A percentile compares a stretch with the other conserved stretches of the same genome.
These are phyloP conservation scores for Falco columbarius DNA, from an alignment of 2,797 vertebrate species.

Conservation along the genomic window DNA sequence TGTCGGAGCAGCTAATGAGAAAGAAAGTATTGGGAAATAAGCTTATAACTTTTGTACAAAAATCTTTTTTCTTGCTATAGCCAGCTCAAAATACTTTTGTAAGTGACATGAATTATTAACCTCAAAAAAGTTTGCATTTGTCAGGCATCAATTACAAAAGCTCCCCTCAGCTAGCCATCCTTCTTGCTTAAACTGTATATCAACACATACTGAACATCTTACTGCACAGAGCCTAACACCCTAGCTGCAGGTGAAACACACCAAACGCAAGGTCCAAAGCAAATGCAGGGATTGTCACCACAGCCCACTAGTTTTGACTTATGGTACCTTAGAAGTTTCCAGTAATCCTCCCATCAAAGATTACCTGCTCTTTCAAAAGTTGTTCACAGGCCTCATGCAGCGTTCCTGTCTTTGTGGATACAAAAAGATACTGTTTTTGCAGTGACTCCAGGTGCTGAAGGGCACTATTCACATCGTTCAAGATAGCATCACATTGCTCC, in stretches of 20 bases:
- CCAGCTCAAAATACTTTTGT: not conserved
- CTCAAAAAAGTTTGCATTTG: not conserved
- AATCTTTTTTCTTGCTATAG: not conserved
- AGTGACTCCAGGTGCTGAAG: conserved; percentile 92
- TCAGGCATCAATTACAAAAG: not conserved
- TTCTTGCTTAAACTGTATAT: not conserved
- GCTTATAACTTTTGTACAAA: not conserved
- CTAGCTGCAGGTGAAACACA: not conserved
- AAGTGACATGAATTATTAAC: not conserved
- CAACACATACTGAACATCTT: not conserved
- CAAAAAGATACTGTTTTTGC: conserved; percentile 96
- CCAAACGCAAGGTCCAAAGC: not conserved
- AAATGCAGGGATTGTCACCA: not conserved
- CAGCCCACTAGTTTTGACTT: not conserved
- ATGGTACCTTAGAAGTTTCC: not conserved
- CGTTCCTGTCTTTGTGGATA: conserved; percentile 95
- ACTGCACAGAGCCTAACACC: not conserved
- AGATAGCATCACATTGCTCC: conserved; percentile 93
- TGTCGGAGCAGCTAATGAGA: not conserved
- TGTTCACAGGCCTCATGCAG: conserved; percentile 97
- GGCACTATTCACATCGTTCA: conserved; percentile 90
- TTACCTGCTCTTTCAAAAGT: conserved; percentile 95
- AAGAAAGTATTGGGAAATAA: not conserved
- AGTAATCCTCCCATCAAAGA: not conserved
- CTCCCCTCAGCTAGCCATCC: not conserved